Base-by-base conservation (phyloP, 2,113 vertebrate genomes). In the Microtus ochrogaster region DNA sequence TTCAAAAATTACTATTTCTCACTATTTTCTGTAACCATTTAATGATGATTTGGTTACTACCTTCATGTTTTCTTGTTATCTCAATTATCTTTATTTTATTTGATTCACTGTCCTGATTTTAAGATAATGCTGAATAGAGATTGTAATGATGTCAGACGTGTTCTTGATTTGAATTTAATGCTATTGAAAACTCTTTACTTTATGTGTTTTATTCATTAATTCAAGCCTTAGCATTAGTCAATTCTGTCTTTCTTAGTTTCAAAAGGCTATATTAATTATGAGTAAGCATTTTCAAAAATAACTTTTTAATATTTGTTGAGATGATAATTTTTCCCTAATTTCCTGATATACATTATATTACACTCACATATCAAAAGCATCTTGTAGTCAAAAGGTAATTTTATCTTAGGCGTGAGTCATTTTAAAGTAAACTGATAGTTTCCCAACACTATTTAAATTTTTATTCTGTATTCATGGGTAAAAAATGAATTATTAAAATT, bases 121-220 rank as follows among this genome's bases (percentile, higher is more conserved):
- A 4, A 76, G 33, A 49, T 74, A 91, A 22, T n/a, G 44, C 16
- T 78, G 22, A 41, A 61, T 52, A 63, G 44, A 63, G 44, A 21
- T 72, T 74, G 2, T 58, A 4, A 61, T 76, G 30, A 49, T 92
- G 12, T 70, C 26, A 91, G 2, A 72, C 39, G 61, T 55, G 33
- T 81, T 76, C 6, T 26, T 44, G 9, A 73, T 83, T 91, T 72
- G 39, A 91, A 82, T 66, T 66, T 5, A 78, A 7, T 91, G 36
- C 66, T 84, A 47, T 21, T 89, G 52, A 91, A 68, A 93, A 52
- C 11, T 70, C 22, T 90, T 77, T 44, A 79, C 93, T 84, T 24
- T 47, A 6, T 39, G 7, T 89, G n/a, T 63, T 93, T 91, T 91
- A 94, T 41, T 49, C 44, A 86, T n/a, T 95, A 77, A 85, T 90